Evolutionary conservation across 2,797 vertebrate species (phyloP), one percentile per base, ranked within the genome.

Genomic region (Rhinatrema bivittatum): DNA sequence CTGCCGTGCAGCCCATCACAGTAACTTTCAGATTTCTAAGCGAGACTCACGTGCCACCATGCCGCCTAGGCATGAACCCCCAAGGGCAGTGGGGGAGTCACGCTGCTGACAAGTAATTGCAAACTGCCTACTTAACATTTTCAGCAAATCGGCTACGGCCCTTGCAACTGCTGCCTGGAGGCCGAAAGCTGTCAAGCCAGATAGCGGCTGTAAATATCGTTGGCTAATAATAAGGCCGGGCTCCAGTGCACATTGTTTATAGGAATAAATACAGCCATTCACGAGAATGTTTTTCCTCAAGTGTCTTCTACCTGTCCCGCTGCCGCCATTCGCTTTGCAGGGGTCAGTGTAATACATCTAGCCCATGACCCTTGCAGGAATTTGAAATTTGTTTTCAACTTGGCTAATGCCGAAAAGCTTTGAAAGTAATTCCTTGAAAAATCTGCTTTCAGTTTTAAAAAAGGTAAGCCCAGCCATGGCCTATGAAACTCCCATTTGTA

Each of bases 71-170:
- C 37, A 45, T 37, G 45, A 53, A 40, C 43, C 53, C n/a, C 33
- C 41, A 8, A 29, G 31, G 65, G 46, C 38, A 52, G 45, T 38
- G 32, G 34, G 42, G 42, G 39, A 40, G 15, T 18, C 34, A 31
- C 39, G 39, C 36, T 46, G 42, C 58, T 72, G 54, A 58, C 64
- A 68, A 52, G 70, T 48, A 56, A 68, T 49, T 49, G 56, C 51
- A 56, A 7, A 7, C 40, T 49, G 55, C 47, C 61, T 64, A 60
- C 32, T 64, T 10, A 69, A 48, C 50, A 34, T 62, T 72, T 57
- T 23, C 53, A 60, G 18, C 62, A 61, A 53, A 45, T 57, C 54
- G 56, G 1, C 56, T 54, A 35, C 46, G 53, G 45, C 25, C 27
- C 70, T 63, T 50, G 32, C 49, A 49, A 68, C 42, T 46, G 33